These are phyloP conservation scores for Dolichallabes microphthalmus DNA, from an alignment of 2,113 vertebrate species.

Conservation along the genomic window DNA sequence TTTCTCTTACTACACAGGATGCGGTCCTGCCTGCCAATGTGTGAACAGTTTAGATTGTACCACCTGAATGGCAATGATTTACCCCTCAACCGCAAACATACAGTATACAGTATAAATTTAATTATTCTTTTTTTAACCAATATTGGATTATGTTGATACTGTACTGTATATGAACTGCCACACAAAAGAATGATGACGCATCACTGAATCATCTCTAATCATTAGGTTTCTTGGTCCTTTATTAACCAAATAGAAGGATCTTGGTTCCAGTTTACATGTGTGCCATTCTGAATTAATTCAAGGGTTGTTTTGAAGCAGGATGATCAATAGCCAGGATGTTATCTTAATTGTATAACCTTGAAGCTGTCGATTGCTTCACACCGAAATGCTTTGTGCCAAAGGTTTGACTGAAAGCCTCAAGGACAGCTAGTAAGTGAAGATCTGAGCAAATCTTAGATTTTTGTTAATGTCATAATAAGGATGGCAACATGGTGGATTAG, in stretches of 20 bases:
- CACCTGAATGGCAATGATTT: too few relatives aligned
- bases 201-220: background rate
- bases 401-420: background rate
- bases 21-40: too few relatives aligned
- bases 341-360: background rate
- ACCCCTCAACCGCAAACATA: too few relatives aligned
- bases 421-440: slow-evolving; percentile 5
- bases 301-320: background rate
- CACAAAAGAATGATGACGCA: too few relatives aligned
- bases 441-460: background rate
- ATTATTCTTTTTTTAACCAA: too few relatives aligned
- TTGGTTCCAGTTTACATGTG: background rate
- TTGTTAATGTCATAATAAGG: background rate
- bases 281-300: background rate
- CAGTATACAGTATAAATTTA: too few relatives aligned
- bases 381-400: background rate
- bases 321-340: background rate
- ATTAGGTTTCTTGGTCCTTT: background rate
- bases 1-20: too few relatives aligned
- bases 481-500: background rate
- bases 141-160: too few relatives aligned
- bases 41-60: too few relatives aligned
- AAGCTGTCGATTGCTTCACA: slow-evolving; percentile 3
- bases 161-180: too few relatives aligned
- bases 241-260: background rate